Conservation (phyloP, 2,888 invertebrate species). For the Amorpha juglandis region DNA sequence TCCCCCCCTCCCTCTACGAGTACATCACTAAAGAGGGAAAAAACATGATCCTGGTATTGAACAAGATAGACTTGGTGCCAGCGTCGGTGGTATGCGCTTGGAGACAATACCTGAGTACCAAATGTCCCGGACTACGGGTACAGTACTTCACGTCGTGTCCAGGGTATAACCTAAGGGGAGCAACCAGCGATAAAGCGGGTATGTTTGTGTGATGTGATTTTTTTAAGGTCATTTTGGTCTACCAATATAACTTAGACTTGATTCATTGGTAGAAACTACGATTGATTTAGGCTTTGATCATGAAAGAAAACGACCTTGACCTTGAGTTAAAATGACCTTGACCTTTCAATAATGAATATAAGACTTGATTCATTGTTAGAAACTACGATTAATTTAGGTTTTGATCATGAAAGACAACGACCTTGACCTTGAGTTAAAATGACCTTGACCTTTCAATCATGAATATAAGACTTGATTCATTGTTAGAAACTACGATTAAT, state of each 20-base stretch:
- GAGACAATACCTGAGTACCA: conserved; percentile 90
- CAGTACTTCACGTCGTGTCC: conserved; percentile 94
- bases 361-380: too few species aligned
- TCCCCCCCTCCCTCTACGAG: conserved; percentile 94
- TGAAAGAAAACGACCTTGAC: too few species aligned
- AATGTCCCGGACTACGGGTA: conserved; percentile 86
- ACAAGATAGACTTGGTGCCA: conserved; percentile 96
- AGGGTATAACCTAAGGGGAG: conserved; percentile 87
- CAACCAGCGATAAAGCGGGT: conserved; percentile 83
- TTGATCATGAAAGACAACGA: too few species aligned
- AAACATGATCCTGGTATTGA: conserved; percentile 93
- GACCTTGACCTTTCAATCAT: background rate
- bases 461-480: too few species aligned
- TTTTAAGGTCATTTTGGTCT: too few species aligned
- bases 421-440: background rate
- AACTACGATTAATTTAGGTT: too few species aligned
- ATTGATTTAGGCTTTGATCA: background rate
- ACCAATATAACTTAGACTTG: too few species aligned
- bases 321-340: too few species aligned
- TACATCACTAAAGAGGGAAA: conserved; percentile 91
- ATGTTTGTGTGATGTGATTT: conserved; percentile 34
- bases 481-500: too few species aligned
- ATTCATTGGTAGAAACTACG: background rate
- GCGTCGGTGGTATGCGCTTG: conserved; percentile 93
- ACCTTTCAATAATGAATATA: background rate